Percentiles rank a stretch among this genome's conserved stretches.
These are phyloP conservation scores for Gymnogyps californianus DNA, from an alignment of 2,113 vertebrate species.

Conservation along the genomic window DNA sequence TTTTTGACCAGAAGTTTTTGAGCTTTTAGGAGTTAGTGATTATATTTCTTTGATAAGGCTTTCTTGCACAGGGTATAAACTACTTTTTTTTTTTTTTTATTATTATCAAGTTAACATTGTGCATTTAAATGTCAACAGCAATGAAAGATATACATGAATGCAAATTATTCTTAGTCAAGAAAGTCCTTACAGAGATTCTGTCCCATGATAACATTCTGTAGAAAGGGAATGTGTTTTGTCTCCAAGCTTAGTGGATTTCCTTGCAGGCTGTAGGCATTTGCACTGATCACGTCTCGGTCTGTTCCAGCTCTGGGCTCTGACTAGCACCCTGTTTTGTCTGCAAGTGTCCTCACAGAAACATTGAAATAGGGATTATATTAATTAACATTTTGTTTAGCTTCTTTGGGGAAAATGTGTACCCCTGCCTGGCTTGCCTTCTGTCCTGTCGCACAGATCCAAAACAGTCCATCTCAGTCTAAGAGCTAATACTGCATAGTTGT, in stretches of 20 bases:
- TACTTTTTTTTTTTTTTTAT: neutral
- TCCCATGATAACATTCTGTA: neutral
- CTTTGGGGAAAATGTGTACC: neutral
- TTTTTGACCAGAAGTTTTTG: neutral
- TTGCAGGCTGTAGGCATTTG: neutral
- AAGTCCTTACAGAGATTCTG: neutral
- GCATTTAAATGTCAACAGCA: neutral
- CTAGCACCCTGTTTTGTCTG: neutral
- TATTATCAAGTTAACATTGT: neutral
- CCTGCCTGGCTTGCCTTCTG: neutral
- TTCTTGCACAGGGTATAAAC: neutral
- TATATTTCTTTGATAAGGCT: neutral
- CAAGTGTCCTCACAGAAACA: neutral
- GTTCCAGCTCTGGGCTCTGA: neutral
- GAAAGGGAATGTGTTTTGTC: neutral
- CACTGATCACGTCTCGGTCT: neutral
- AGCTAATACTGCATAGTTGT: neutral
- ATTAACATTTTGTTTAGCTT: neutral
- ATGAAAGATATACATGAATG: neutral
- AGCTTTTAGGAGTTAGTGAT: neutral
- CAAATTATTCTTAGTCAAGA: neutral
- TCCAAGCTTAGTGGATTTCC: neutral
- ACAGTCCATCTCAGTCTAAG: neutral
- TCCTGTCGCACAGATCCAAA: neutral
- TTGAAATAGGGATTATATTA: neutral